Conservation (phyloP, 2,113 vertebrate genomes). For the Sula dactylatra region DNA sequence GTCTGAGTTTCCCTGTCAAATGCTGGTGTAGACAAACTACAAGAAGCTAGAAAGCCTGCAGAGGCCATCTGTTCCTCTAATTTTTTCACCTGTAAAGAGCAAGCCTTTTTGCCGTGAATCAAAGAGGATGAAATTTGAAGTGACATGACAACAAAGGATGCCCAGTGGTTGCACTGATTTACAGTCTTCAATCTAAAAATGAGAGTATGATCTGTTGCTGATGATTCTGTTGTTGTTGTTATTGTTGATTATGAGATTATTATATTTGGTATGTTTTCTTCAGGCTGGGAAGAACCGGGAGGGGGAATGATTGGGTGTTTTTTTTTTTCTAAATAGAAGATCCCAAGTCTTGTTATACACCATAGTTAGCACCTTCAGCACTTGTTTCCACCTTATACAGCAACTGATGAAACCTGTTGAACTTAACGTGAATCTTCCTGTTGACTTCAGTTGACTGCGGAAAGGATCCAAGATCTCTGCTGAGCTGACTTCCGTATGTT, state of each 20-base stretch:
- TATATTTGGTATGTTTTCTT: background rate
- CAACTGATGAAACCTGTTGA: constrained; percentile 3
- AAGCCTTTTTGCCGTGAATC: background rate
- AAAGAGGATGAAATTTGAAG: background rate
- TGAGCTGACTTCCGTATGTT: background rate
- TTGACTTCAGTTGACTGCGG: background rate
- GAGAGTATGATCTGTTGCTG: background rate
- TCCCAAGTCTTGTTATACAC: background rate
- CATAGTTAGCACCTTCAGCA: constrained; percentile 36
- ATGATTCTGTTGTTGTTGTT: background rate
- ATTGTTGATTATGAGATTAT: background rate
- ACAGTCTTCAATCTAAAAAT: background rate
- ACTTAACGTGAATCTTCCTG: background rate
- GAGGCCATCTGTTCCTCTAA: background rate
- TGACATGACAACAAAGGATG: background rate
- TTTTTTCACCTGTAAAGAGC: background rate
- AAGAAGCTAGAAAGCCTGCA: background rate
- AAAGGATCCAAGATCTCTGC: background rate
- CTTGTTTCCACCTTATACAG: background rate
- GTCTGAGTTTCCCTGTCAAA: background rate
- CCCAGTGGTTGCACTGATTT: background rate
- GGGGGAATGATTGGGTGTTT: background rate
- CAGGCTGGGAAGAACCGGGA: background rate
- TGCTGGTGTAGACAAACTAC: background rate
- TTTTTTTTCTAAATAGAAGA: constrained; percentile 24